A percentile compares a stretch with the other conserved stretches of the same genome.
phyloP scores from a whole-genome alignment of 2,113 vertebrate genomes.

The Cyprinodon brontotheroides region DNA sequence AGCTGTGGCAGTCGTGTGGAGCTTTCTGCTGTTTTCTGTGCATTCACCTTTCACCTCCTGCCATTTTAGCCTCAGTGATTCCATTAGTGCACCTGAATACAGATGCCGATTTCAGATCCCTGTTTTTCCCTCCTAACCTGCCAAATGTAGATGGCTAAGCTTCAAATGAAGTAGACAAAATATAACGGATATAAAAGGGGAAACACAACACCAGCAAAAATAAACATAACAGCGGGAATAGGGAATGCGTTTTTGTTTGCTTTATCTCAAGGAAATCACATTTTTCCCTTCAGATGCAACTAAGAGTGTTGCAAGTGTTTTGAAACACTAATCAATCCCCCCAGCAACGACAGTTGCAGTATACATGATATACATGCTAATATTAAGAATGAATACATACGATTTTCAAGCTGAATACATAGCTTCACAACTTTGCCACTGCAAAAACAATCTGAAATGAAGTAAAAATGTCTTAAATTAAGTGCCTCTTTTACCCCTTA shows the following conservation, averaged over 20 bases:
- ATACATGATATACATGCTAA: not conserved
- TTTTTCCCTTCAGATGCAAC: constrained; percentile 32
- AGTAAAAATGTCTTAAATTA: no score
- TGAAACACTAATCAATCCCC: not conserved
- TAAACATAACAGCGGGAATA: constrained; percentile 48
- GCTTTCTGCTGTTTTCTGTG: constrained; percentile 68
- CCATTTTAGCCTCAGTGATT: constrained; percentile 80
- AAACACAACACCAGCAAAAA: constrained; percentile 40
- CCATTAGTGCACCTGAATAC: constrained; percentile 76
- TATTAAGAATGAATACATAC: not conserved
- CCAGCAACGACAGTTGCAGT: not conserved
- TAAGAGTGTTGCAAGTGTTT: not conserved
- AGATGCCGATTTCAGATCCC: constrained; percentile 53
- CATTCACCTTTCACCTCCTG: constrained; percentile 76
- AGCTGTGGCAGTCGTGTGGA: constrained; percentile 64
- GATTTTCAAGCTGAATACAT: no score
- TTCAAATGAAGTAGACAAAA: constrained; percentile 35
- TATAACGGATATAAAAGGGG: constrained; percentile 16
- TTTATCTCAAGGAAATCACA: constrained; percentile 35
- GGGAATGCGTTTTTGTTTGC: constrained; percentile 25
- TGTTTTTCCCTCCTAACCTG: constrained; percentile 42
- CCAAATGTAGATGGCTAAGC: constrained; percentile 32
- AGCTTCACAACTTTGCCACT: no score
- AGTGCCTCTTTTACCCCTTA: no score
- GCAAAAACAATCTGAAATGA: no score